Evolutionary conservation across 2,797 vertebrate genomes (phyloP), one percentile per base, ranked within the genome.

Genomic region (Mycteria americana): DNA sequence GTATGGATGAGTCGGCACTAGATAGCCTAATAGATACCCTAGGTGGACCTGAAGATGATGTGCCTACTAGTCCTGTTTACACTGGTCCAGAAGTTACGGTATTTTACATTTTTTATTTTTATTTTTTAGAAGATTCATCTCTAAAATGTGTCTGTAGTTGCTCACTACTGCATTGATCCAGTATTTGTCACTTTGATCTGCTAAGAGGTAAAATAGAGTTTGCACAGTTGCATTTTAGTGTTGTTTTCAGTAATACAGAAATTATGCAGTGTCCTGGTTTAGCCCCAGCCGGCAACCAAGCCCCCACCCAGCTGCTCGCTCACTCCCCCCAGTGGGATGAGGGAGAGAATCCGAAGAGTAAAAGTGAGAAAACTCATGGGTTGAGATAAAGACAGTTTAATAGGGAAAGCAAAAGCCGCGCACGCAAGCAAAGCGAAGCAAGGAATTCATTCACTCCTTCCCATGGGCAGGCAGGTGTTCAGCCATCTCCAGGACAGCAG

Each of bases 11-110:
- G 37, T 83, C 96, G 28, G 98, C 98, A 31, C 95, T 98, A 74
- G 98, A 98, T 41, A 96, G 97, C 85, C 90, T 98, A 31, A 94
- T 98, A 95, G 98, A 97, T 72, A 97, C 96, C 11, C 96, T 98
- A 25, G 98, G 97, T 75, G 93, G 75, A 85, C 95, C 95, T 89
- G 97, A 98, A 85, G 94, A 95, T 82, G 89, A 95, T 15, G 69
- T 85, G 8, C 96, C 97, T 39, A 43, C 97, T 37, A 83, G 84
- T 89, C 93, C 97, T 62, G 24, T 88, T 25, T 98, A 98, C 65
- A 96, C 97, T 67, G 98, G 98, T 41, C 98, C 98, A 0, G 97
- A 96, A 87, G 76, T 98, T 85, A 97, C 9, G 85, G 98, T 98
- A 97, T 35, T 94, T 67, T 51, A 62, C 8, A 4, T 59, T 60